These are phyloP conservation scores for Sipunculus nudus DNA, from an alignment of 2,888 invertebrate genomes.

Conservation along the genomic window DNA sequence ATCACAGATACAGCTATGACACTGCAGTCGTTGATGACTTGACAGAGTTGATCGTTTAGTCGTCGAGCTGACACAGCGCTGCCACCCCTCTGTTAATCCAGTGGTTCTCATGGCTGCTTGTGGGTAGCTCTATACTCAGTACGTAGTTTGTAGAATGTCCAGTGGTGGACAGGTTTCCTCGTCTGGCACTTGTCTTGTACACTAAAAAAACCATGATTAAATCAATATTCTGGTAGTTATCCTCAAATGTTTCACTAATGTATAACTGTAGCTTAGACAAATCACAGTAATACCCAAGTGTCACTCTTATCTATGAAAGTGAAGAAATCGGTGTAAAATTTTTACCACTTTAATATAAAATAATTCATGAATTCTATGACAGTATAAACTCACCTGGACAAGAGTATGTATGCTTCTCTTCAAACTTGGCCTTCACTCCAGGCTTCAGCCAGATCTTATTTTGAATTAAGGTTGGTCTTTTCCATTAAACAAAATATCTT, in stretches of 20 bases:
- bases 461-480: conserved; percentile 8
- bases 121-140: conserved; percentile 58
- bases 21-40: no score
- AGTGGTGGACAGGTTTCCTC: conserved; percentile 78
- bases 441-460: conserved; percentile 60
- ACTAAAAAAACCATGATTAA: no score
- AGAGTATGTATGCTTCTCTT: conserved; percentile 45
- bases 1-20: no score
- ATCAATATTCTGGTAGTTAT: conserved; percentile 9
- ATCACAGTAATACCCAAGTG: no score
- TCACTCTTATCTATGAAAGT: no score
- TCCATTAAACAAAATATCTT: neutral
- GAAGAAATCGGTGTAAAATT: no score
- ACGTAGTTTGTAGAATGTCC: conserved; percentile 67
- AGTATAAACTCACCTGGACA: conserved; percentile 59
- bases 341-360: no score
- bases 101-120: conserved; percentile 43
- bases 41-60: no score
- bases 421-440: conserved; percentile 54
- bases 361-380: no score
- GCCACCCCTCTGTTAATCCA: conserved; percentile 52
- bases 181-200: conserved; percentile 86
- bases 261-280: conserved; percentile 22
- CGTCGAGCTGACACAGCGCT: conserved; percentile 50
- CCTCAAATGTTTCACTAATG: neutral